Conservation (phyloP, 2,888 invertebrate genomes). For the Eupithecia pulchellata region DNA sequence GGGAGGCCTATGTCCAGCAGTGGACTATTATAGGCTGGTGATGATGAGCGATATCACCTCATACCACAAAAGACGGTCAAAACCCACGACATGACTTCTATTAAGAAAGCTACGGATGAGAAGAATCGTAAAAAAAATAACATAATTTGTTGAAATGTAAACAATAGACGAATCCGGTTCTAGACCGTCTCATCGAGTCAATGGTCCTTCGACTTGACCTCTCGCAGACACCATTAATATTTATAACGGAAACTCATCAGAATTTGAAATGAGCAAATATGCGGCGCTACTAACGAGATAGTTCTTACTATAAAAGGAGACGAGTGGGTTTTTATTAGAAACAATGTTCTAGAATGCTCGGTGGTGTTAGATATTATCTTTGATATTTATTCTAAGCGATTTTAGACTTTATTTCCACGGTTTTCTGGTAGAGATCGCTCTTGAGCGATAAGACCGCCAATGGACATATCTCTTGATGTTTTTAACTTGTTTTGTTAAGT, state of each 20-base stretch:
- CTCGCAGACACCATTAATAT: slow-evolving; percentile 37
- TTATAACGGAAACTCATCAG: slow-evolving; percentile 44
- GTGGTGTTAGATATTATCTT: slow-evolving; percentile 10
- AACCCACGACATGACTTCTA: too few species aligned
- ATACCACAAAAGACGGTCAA: too few species aligned
- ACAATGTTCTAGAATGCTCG: slow-evolving; percentile 19
- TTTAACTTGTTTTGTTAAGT: too few species aligned
- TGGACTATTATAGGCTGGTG: too few species aligned
- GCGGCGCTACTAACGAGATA: slow-evolving; percentile 6
- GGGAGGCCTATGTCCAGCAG: too few species aligned
- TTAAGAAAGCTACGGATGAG: too few species aligned
- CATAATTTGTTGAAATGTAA: background rate
- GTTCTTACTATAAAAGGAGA: slow-evolving; percentile 32
- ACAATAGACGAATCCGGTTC: slow-evolving; percentile 5
- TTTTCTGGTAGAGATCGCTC: too few species aligned
- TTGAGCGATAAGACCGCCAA: too few species aligned
- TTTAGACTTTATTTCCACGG: background rate
- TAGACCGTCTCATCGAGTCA: background rate
- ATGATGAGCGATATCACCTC: too few species aligned
- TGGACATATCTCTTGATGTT: too few species aligned
- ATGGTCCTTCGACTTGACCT: slow-evolving; percentile 38
- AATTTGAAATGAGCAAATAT: slow-evolving; percentile 35
- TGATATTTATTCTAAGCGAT: background rate
- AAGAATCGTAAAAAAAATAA: too few species aligned
- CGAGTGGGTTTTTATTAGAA: slow-evolving; percentile 21